Conservation (phyloP, 2,113 vertebrate species). For the Heterotilapia buettikoferi region DNA sequence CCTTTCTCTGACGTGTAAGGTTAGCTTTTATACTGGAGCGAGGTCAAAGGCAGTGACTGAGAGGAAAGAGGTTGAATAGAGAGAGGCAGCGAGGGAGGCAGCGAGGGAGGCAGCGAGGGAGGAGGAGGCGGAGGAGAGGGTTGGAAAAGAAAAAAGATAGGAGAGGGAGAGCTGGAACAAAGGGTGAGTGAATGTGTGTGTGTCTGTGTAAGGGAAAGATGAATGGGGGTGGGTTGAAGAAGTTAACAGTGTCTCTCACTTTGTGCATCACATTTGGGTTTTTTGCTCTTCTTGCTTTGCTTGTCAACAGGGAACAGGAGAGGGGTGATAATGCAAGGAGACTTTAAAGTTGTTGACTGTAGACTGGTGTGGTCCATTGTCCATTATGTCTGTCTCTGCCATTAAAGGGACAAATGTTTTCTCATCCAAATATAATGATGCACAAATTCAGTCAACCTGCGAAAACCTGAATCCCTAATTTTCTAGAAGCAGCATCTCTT, state of each 20-base stretch:
- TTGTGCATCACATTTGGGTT: slow-evolving; percentile 26
- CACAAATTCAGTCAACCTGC: background rate
- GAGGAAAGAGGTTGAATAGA: slow-evolving; percentile 15
- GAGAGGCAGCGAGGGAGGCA: background rate
- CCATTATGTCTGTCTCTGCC: background rate
- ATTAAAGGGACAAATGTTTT: background rate
- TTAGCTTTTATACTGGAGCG: slow-evolving; percentile 44
- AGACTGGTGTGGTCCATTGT: background rate
- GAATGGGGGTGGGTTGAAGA: slow-evolving; percentile 15
- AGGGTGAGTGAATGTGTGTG: background rate
- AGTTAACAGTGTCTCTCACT: slow-evolving; percentile 42
- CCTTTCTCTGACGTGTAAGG: slow-evolving; percentile 54
- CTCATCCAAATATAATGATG: background rate
- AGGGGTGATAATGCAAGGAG: slow-evolving; percentile 32
- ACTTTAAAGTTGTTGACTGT: background rate
- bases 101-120: background rate
- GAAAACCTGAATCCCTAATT: slow-evolving; percentile 11
- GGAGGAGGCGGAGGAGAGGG: background rate
- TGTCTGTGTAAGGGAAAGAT: background rate
- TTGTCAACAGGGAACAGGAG: slow-evolving; percentile 30
- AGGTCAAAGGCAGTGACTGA: slow-evolving; percentile 59
- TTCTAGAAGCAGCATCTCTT: background rate
- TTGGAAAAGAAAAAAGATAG: slow-evolving; percentile 10
- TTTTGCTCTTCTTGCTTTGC: background rate
- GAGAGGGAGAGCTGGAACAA: background rate